Percentiles rank a stretch among this genome's conserved stretches.
Evolutionary conservation across 2,888 invertebrate genomes (phyloP).

Genomic region (Adelognathus sp.): DNA sequence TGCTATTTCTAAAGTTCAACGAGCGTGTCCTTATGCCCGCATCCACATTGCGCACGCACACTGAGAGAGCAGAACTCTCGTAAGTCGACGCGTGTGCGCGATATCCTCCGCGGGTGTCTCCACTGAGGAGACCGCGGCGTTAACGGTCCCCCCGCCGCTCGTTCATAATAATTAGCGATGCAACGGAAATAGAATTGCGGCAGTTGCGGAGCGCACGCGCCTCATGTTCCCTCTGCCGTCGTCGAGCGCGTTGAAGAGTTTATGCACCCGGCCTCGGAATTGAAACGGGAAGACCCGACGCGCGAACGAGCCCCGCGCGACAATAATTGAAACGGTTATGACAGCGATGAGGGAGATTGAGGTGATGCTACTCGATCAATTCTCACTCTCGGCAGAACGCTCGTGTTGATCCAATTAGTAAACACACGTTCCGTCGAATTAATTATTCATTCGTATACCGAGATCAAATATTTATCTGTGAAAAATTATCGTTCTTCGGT

Average conservation of each 20-base stretch:
- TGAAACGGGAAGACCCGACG: neutral
- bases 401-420: constrained; percentile 37
- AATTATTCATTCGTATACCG: neutral
- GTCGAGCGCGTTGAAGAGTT: constrained; percentile 43
- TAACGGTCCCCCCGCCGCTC: constrained; percentile 55
- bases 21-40: constrained; percentile 33
- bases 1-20: constrained; percentile 51
- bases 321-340: constrained; percentile 49
- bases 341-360: constrained; percentile 43
- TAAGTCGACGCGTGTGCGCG: constrained; percentile 6
- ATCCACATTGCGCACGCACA: neutral
- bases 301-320: constrained; percentile 29
- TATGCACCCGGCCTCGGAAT: constrained; percentile 22
- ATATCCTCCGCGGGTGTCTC: constrained; percentile 27
- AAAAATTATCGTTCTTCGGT: neutral
- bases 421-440: constrained; percentile 16
- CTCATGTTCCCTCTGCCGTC: constrained; percentile 19
- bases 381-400: neutral
- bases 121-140: constrained; percentile 16
- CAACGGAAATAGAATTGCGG: constrained; percentile 69
- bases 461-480: neutral
- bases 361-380: constrained; percentile 32
- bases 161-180: constrained; percentile 75
- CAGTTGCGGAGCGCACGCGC: constrained; percentile 19
- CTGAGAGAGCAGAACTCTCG: constrained; percentile 1